A percentile compares a stretch with the other conserved stretches of the same genome.
Evolutionary conservation across 2,888 invertebrate species (phyloP).

Genomic region (Drosophila neotestacea): DNA sequence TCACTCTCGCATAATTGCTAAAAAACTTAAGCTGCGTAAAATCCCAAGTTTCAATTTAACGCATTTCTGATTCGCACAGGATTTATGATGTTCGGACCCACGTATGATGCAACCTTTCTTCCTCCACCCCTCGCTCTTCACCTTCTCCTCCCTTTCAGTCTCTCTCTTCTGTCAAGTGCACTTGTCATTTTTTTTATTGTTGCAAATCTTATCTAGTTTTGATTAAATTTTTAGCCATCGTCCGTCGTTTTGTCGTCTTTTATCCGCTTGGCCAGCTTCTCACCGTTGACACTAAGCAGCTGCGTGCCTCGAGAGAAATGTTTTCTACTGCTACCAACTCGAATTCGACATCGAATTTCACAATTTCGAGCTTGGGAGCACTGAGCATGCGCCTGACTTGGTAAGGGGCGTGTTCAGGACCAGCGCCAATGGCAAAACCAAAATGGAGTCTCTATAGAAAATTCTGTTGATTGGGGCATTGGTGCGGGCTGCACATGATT

Average conservation of each 20-base stretch:
- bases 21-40: slow-evolving; percentile 85
- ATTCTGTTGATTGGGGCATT: slow-evolving; percentile 70
- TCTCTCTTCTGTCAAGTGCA: slow-evolving; percentile 57
- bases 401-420: slow-evolving; percentile 56
- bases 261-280: slow-evolving; percentile 52
- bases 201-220: slow-evolving; percentile 69
- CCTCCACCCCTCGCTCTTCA: not conserved
- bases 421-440: slow-evolving; percentile 83
- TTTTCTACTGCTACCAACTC: slow-evolving; percentile 2
- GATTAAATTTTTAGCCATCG: slow-evolving; percentile 48
- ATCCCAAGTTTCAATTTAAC: slow-evolving; percentile 86
- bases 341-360: slow-evolving; percentile 48
- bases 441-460: slow-evolving; percentile 81
- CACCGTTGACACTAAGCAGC: slow-evolving; percentile 75
- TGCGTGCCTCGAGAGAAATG: slow-evolving; percentile 24
- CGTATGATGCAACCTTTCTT: slow-evolving; percentile 6
- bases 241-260: slow-evolving; percentile 54
- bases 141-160: not conserved
- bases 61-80: slow-evolving; percentile 81
- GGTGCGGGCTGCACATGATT: slow-evolving; percentile 64
- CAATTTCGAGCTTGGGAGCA: slow-evolving; percentile 29
- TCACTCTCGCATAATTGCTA: slow-evolving; percentile 74
- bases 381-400: slow-evolving; percentile 64
- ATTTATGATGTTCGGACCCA: slow-evolving; percentile 43
- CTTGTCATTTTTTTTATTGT: slow-evolving; percentile 49